phyloP scores from a whole-genome alignment of 1,140 invertebrate species.

The Paralvinella palmiformis region DNA sequence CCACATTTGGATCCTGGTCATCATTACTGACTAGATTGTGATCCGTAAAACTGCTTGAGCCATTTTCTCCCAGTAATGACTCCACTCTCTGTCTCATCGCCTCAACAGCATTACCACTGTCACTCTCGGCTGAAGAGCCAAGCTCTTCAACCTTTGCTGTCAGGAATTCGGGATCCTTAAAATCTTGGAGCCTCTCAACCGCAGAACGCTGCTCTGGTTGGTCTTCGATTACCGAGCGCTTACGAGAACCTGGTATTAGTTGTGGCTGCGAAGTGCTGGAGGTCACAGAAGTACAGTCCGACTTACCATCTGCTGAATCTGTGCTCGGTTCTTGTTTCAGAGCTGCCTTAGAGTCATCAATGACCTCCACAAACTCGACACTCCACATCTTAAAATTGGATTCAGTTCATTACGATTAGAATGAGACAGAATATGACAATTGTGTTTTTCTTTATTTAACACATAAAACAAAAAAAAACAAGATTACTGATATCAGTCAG shows the following conservation, averaged over 20 bases:
- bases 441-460: too few relatives aligned
- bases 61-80: neutral
- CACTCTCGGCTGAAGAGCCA: conserved; percentile 41
- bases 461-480: too few relatives aligned
- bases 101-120: conserved; percentile 23
- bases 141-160: conserved; percentile 33
- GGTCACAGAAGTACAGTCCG: neutral
- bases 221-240: neutral
- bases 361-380: conserved; percentile 86
- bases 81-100: conserved; percentile 17
- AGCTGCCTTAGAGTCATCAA: too few relatives aligned
- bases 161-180: conserved; percentile 38
- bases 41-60: too few relatives aligned
- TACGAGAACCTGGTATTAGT: neutral
- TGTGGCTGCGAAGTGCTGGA: conserved; percentile 1
- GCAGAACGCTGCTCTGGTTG: conserved; percentile 14
- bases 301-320: neutral
- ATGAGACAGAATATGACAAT: too few relatives aligned
- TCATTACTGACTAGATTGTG: too few relatives aligned
- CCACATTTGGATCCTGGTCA: neutral
- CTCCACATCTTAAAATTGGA: conserved; percentile 82
- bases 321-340: neutral
- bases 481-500: too few relatives aligned
- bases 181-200: conserved; percentile 28
- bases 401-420: neutral